These are phyloP conservation scores for Mamestra configurata DNA, from an alignment of 1,140 invertebrate species.

Conservation along the genomic window DNA sequence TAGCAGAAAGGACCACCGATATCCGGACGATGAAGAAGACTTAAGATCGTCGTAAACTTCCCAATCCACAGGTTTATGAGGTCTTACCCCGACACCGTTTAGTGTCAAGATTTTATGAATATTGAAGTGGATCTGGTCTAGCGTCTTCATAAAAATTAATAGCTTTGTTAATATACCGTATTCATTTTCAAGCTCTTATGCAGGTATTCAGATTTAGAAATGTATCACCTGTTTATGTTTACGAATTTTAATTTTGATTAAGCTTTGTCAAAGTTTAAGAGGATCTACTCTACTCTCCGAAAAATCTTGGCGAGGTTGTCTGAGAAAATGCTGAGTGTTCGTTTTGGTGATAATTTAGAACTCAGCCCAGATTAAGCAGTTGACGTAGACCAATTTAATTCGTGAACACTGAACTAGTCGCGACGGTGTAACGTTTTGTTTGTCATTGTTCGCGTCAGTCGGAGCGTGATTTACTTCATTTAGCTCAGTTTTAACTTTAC, in stretches of 20 bases:
- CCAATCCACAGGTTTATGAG: not conserved
- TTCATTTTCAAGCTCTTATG: not conserved
- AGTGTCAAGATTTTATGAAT: not conserved
- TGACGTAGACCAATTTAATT: not conserved
- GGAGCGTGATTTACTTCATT: conserved; percentile 37
- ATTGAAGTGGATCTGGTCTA: not conserved
- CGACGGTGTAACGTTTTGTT: conserved; percentile 1
- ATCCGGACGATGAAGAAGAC: too few relatives aligned
- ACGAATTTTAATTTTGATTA: too few relatives aligned
- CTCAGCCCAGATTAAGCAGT: not conserved
- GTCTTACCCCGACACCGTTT: not conserved
- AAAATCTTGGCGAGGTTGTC: too few relatives aligned
- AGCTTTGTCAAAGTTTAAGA: too few relatives aligned
- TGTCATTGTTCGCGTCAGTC: conserved; percentile 10
- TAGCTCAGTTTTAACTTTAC: conserved; percentile 32
- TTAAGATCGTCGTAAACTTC: not conserved
- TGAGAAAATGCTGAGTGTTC: not conserved
- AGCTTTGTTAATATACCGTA: not conserved
- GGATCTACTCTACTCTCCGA: too few relatives aligned
- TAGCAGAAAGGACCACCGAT: too few relatives aligned
- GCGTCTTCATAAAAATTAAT: not conserved
- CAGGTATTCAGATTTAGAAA: not conserved
- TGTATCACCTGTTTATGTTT: too few relatives aligned
- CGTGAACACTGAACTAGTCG: conserved; percentile 8
- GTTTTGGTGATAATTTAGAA: not conserved